A percentile compares a stretch with the other conserved stretches of the same genome.
phyloP scores from a whole-genome alignment of 1,140 invertebrate species.

The Caenorhabditis remanei region DNA sequence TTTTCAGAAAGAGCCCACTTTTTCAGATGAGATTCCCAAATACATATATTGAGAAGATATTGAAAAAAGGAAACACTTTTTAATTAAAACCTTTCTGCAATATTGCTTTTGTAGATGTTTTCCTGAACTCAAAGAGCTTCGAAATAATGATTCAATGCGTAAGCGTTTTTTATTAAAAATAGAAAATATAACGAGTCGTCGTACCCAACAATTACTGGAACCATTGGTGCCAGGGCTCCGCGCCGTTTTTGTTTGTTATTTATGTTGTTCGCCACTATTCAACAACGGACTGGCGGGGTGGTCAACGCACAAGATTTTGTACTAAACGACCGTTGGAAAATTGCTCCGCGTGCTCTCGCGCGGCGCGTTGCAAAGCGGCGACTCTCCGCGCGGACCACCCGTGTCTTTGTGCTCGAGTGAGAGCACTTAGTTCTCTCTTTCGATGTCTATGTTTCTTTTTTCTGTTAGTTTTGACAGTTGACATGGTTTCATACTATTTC shows the following conservation, averaged over 20 bases:
- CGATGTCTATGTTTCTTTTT: slow-evolving; percentile 14
- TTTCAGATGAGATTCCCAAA: neutral
- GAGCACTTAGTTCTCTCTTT: slow-evolving; percentile 31
- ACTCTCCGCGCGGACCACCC: slow-evolving; percentile 17
- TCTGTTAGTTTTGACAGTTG: neutral
- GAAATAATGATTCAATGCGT: too few relatives aligned
- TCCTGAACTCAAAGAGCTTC: too few relatives aligned
- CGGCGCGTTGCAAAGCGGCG: slow-evolving; percentile 33
- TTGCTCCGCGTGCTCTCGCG: slow-evolving; percentile 30
- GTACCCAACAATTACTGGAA: slow-evolving; percentile 46
- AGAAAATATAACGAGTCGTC: neutral
- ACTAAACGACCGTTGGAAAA: slow-evolving; percentile 28
- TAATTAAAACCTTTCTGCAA: neutral
- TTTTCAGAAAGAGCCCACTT: neutral
- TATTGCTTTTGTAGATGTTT: too few relatives aligned
- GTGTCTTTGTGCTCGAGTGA: slow-evolving; percentile 42
- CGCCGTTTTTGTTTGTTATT: slow-evolving; percentile 35
- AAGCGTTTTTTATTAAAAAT: neutral
- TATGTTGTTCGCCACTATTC: slow-evolving; percentile 8
- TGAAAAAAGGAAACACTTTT: neutral
- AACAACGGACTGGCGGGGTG: neutral
- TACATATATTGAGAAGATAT: slow-evolving; percentile 25
- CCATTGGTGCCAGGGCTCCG: slow-evolving; percentile 31
- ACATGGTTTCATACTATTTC: neutral
- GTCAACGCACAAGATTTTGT: slow-evolving; percentile 34